A percentile compares a stretch with the other conserved stretches of the same genome.
Conservation (phyloP, 2,888 invertebrate genomes). For the Hipparchia sbordonii region DNA sequence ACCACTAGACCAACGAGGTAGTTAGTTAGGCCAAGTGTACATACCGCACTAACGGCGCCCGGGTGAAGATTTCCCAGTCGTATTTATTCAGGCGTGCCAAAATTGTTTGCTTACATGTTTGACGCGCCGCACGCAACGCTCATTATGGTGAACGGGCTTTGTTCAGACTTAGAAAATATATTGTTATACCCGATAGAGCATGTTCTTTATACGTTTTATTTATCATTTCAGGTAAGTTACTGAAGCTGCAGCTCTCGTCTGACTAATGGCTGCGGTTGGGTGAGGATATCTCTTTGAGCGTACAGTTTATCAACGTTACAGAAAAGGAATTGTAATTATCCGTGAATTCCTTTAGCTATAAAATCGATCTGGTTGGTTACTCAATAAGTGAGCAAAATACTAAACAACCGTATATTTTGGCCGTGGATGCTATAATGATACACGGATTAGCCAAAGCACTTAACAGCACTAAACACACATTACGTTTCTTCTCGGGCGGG, state of each 20-base stretch:
- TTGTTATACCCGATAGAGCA: constrained; percentile 75
- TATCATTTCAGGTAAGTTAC: constrained; percentile 78
- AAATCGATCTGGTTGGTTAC: constrained; percentile 40
- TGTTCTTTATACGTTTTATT: constrained; percentile 74
- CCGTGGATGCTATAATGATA: constrained; percentile 43
- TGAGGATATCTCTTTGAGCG: constrained; percentile 67
- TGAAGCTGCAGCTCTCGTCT: constrained; percentile 54
- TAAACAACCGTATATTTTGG: constrained; percentile 14
- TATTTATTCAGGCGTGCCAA: constrained; percentile 82
- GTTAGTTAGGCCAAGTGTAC: constrained; percentile 68
- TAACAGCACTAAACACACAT: constrained; percentile 70
- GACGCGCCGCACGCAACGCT: constrained; percentile 81
- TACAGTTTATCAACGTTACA: constrained; percentile 45
- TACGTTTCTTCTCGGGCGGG: constrained; percentile 70
- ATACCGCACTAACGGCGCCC: constrained; percentile 71
- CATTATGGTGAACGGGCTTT: constrained; percentile 78
- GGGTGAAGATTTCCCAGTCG: constrained; percentile 77
- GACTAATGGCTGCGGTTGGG: constrained; percentile 65
- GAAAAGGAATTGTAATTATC: constrained; percentile 41
- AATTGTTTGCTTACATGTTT: constrained; percentile 83
- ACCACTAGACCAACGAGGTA: no score
- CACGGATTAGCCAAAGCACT: constrained; percentile 55
- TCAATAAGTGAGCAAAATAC: constrained; percentile 39
- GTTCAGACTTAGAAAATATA: constrained; percentile 78
- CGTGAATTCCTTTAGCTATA: constrained; percentile 26